phyloP scores from a whole-genome alignment of 2,113 vertebrate species.

The Thalassoma bifasciatum region DNA sequence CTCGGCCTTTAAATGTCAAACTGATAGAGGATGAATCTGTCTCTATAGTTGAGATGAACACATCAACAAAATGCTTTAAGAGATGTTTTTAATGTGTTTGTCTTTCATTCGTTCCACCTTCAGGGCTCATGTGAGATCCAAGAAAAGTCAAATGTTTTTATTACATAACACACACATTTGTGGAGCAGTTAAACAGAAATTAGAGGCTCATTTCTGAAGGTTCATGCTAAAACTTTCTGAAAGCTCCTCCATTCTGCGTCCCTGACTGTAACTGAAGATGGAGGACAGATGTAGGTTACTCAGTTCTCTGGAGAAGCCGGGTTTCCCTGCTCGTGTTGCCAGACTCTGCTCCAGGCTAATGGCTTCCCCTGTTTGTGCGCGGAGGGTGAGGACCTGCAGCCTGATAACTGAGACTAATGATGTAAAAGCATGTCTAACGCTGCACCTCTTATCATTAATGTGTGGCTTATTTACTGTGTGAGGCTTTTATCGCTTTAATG shows the following conservation, averaged over 20 bases:
- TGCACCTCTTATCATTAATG: not conserved
- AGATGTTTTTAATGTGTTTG: not conserved
- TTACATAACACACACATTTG: not conserved
- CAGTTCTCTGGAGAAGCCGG: constrained; percentile 23
- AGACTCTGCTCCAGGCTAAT: not conserved
- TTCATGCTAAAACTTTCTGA: not conserved
- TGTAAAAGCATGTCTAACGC: no score
- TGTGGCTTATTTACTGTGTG: constrained; percentile 14
- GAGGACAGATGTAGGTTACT: constrained; percentile 62
- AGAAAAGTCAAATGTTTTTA: not conserved
- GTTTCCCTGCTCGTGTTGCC: constrained; percentile 11
- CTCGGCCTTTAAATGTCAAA: constrained; percentile 18
- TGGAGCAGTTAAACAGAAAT: not conserved
- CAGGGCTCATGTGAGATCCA: not conserved
- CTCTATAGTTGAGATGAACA: not conserved
- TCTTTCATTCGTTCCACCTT: not conserved
- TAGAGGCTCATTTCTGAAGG: not conserved
- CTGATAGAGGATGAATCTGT: not conserved
- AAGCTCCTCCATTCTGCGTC: not conserved
- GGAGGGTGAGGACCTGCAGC: not conserved
- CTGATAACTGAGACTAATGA: not conserved
- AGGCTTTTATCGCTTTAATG: constrained; percentile 40
- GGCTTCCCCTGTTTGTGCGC: not conserved
- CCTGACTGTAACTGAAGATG: constrained; percentile 3
- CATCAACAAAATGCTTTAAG: not conserved